phyloP scores from a whole-genome alignment of 2,113 vertebrate species.

The Caretta caretta region DNA sequence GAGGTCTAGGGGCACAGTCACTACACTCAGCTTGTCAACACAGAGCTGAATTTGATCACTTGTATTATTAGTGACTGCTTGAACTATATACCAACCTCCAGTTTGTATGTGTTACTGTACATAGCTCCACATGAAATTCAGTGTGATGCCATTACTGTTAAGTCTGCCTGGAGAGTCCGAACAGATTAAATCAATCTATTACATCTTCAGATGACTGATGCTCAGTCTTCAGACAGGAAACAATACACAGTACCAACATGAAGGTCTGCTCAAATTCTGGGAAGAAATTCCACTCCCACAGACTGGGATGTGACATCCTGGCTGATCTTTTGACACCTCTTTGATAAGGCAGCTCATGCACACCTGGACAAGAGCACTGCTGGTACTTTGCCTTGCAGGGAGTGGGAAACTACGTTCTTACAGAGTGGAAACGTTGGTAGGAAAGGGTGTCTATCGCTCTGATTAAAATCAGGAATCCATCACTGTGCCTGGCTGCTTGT shows the following conservation, averaged over 20 bases:
- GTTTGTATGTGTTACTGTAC: not conserved
- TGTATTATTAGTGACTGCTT: not conserved
- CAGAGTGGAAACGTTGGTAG: not conserved
- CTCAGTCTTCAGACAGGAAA: not conserved
- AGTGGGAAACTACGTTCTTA: not conserved
- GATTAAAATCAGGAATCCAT: not conserved
- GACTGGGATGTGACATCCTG: not conserved
- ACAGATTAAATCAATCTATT: not conserved
- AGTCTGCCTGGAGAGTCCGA: not conserved
- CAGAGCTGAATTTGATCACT: not conserved
- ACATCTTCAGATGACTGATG: not conserved
- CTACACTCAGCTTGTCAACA: not conserved
- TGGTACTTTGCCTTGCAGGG: not conserved
- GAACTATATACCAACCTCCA: not conserved
- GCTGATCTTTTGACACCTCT: not conserved
- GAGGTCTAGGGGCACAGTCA: not conserved
- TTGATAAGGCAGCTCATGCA: not conserved
- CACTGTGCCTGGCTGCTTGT: too few relatives aligned
- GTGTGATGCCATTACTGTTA: not conserved
- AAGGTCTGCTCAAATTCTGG: not conserved
- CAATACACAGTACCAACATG: not conserved
- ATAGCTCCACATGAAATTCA: not conserved
- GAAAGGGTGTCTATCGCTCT: not conserved
- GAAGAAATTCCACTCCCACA: not conserved
- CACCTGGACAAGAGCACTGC: not conserved